phyloP scores from a whole-genome alignment of 2,113 vertebrate genomes.

The human region DNA sequence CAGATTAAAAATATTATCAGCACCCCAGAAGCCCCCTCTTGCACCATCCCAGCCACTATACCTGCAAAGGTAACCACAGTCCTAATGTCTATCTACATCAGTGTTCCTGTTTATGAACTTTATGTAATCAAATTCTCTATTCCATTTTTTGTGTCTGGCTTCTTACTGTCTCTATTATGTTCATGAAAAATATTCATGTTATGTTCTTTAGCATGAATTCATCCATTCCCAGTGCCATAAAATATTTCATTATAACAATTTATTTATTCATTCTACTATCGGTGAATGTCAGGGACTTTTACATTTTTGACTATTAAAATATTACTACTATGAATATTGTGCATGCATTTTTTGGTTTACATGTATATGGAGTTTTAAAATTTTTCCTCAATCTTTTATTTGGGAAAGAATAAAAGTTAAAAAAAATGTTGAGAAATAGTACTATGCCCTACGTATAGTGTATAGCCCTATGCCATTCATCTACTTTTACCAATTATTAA shows the following conservation, averaged over 20 bases:
- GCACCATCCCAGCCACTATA: not conserved
- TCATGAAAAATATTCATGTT: not conserved
- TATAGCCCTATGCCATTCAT: not conserved
- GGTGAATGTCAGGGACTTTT: not conserved
- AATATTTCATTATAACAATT: not conserved
- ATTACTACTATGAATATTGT: not conserved
- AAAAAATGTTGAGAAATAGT: not conserved
- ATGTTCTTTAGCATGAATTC: not conserved
- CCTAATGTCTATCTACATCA: not conserved
- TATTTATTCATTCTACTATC: not conserved
- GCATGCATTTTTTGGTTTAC: not conserved
- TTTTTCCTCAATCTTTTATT: not conserved
- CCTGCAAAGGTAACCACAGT: not conserved
- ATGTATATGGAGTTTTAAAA: not conserved
- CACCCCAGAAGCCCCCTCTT: not conserved
- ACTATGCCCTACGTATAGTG: not conserved
- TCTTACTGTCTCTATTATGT: not conserved
- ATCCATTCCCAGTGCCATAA: not conserved
- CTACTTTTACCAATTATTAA: not conserved
- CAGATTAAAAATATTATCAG: not conserved
- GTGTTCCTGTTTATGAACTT: not conserved
- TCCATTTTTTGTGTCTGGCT: not conserved
- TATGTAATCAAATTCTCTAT: not conserved
- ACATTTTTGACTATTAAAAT: not conserved
- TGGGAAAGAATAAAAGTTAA: not conserved